Conservation (phyloP, 53 echinoderm and acorn worm genomes). For the Apostichopus leukothele region DNA sequence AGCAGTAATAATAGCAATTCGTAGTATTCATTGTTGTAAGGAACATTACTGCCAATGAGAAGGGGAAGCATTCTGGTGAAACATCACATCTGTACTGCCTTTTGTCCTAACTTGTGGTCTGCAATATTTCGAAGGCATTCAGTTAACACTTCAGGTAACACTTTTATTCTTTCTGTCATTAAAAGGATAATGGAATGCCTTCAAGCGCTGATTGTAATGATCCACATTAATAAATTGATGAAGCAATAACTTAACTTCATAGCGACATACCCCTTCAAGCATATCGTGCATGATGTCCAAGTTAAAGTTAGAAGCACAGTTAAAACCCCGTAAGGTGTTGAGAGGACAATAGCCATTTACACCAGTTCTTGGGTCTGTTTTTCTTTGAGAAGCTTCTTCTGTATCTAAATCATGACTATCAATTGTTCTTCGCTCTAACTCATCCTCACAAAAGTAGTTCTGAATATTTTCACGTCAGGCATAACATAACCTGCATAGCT, state of each 20-base stretch:
- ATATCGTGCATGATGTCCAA: slow-evolving; percentile 74
- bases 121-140: slow-evolving; percentile 43
- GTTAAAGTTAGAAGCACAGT: slow-evolving; percentile 52
- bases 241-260: slow-evolving; percentile 64
- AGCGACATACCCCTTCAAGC: slow-evolving; percentile 63
- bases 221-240: slow-evolving; percentile 52
- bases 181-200: slow-evolving; percentile 52
- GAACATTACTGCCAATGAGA: slow-evolving; percentile 56
- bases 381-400: slow-evolving; percentile 30
- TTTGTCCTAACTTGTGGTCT: slow-evolving; percentile 75
- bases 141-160: slow-evolving; percentile 24
- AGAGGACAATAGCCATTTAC: slow-evolving; percentile 41
- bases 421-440: slow-evolving; percentile 61
- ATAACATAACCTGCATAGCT: slow-evolving; percentile 60
- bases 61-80: slow-evolving; percentile 60
- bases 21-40: slow-evolving; percentile 49
- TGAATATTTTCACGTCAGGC: slow-evolving; percentile 49
- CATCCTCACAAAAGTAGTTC: slow-evolving; percentile 54
- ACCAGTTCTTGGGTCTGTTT: slow-evolving; percentile 55
- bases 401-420: slow-evolving; percentile 56
- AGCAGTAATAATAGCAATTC: slow-evolving; percentile 53
- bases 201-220: slow-evolving; percentile 50
- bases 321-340: slow-evolving; percentile 54
- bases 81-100: slow-evolving; percentile 70
- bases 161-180: slow-evolving; percentile 64